phyloP scores from a whole-genome alignment of 2,888 invertebrate species.

The Xylocampa areola region DNA sequence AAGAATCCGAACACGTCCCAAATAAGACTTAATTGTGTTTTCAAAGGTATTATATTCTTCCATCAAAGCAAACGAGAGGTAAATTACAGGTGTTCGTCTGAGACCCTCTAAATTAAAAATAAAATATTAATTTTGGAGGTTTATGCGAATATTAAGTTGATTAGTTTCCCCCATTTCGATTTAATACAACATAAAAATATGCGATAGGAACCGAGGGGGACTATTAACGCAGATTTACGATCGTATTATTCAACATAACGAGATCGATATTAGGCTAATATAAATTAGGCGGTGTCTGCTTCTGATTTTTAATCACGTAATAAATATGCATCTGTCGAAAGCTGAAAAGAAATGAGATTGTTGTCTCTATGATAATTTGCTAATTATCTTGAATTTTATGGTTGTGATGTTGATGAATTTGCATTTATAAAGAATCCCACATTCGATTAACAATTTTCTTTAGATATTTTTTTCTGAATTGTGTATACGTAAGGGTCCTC shows the following conservation, averaged over 20 bases:
- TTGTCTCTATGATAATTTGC: constrained; percentile 23
- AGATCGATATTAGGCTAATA: constrained; percentile 52
- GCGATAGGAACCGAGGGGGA: constrained; percentile 45
- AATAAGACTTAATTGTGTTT: constrained; percentile 47
- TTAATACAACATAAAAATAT: constrained; percentile 58
- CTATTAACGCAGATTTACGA: constrained; percentile 55
- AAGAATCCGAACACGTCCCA: constrained; percentile 29
- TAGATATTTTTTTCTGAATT: constrained; percentile 16
- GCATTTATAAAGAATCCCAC: constrained; percentile 7
- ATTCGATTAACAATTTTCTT: constrained; percentile 7
- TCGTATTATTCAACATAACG: constrained; percentile 46
- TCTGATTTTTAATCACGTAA: constrained; percentile 47
- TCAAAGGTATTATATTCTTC: constrained; percentile 40
- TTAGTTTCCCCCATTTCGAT: constrained; percentile 59
- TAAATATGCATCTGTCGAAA: constrained; percentile 42
- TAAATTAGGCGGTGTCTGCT: constrained; percentile 43
- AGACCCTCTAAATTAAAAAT: constrained; percentile 46
- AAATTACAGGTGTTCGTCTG: constrained; percentile 42
- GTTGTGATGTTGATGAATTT: constrained; percentile 14
- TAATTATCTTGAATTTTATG: constrained; percentile 26
- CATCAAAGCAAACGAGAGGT: constrained; percentile 42
- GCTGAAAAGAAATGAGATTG: constrained; percentile 20
- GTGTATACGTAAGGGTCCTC: constrained; percentile 9
- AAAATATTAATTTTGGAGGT: constrained; percentile 55
- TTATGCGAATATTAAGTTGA: constrained; percentile 60